Evolutionary conservation across 2,888 invertebrate species (phyloP).

Genomic region (Frankliniella intonsa): DNA sequence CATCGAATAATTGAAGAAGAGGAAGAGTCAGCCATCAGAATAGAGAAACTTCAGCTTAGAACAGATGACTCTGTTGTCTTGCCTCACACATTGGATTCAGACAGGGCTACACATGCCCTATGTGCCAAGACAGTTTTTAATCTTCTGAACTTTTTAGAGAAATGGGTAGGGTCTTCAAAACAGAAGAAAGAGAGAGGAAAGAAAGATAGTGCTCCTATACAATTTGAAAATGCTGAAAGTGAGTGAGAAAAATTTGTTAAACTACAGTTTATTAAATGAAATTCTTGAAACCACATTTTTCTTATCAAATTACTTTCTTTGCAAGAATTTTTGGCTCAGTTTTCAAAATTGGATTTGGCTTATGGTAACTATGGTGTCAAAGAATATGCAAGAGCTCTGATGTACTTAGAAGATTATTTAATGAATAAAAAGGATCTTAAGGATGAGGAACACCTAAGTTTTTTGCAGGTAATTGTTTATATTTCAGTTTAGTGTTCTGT

Average conservation of each 20-base stretch:
- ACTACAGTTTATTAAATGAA: neutral
- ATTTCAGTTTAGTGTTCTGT: slow-evolving; percentile 5
- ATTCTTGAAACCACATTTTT: slow-evolving; percentile 2
- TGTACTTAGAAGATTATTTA: slow-evolving; percentile 71
- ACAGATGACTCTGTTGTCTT: neutral
- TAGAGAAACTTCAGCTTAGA: neutral
- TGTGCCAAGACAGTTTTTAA: slow-evolving; percentile 54
- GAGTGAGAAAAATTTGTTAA: slow-evolving; percentile 45
- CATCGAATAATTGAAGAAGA: slow-evolving; percentile 17
- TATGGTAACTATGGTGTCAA: slow-evolving; percentile 69
- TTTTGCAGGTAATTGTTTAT: slow-evolving; percentile 32
- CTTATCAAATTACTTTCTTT: slow-evolving; percentile 40
- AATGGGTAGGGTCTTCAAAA: slow-evolving; percentile 62
- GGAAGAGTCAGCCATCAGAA: neutral
- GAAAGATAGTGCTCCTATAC: neutral
- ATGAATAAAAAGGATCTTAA: slow-evolving; percentile 54
- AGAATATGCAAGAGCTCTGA: slow-evolving; percentile 68
- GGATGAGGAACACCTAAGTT: slow-evolving; percentile 52
- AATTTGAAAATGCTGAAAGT: slow-evolving; percentile 38
- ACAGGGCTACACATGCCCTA: slow-evolving; percentile 32
- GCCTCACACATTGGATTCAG: neutral
- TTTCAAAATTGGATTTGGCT: slow-evolving; percentile 64
- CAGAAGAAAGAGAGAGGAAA: neutral
- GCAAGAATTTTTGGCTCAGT: slow-evolving; percentile 46
- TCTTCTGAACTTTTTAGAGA: slow-evolving; percentile 68